Conservation (phyloP, 2,113 vertebrate genomes). For the Bujurquina vittata region DNA sequence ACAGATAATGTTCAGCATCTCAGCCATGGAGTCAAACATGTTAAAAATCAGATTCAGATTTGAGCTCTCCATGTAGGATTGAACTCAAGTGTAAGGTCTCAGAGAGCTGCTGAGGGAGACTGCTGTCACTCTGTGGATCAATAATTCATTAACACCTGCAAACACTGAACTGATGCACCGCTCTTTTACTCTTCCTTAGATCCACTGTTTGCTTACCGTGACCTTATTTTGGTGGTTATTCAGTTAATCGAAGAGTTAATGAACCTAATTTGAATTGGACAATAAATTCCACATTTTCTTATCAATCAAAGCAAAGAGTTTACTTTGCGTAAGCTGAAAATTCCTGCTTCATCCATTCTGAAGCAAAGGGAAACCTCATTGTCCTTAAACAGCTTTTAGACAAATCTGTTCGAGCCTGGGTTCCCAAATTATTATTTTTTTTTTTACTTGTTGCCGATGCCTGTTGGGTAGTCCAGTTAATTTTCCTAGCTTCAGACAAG, state of each 20-base stretch:
- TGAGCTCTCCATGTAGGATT: not conserved
- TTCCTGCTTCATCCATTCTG: no score
- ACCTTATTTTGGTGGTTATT: not conserved
- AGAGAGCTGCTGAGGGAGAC: slow-evolving; percentile 1
- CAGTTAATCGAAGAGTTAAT: not conserved
- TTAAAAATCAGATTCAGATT: not conserved
- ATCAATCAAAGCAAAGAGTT: not conserved
- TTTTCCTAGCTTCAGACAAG: not conserved
- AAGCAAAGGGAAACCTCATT: no score
- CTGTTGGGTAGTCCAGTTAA: not conserved
- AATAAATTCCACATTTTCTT: not conserved
- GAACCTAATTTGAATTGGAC: not conserved
- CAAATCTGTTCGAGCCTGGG: not conserved
- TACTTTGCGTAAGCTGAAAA: not conserved
- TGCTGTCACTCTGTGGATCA: no score
- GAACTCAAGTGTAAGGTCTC: not conserved
- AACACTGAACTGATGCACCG: not conserved
- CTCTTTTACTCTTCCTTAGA: not conserved
- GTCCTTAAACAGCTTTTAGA: no score
- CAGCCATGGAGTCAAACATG: not conserved
- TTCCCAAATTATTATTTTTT: no score
- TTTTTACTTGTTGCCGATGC: not conserved
- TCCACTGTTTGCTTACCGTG: not conserved
- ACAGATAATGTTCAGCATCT: not conserved
- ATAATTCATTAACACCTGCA: no score